These are phyloP conservation scores for Platycheirus rosarum DNA, from an alignment of 2,888 invertebrate species.

Conservation along the genomic window DNA sequence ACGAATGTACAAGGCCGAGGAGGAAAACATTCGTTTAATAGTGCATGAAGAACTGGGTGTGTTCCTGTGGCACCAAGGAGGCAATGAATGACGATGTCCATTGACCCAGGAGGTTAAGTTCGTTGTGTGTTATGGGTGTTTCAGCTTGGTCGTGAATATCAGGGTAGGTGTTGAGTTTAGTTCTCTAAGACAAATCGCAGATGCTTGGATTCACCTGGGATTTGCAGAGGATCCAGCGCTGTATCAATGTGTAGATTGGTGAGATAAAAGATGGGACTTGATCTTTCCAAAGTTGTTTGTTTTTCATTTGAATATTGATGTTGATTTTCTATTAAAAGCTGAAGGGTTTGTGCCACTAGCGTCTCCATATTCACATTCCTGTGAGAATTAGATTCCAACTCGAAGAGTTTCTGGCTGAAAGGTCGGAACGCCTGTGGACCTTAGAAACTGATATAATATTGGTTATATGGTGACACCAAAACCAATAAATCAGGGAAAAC, in stretches of 20 bases:
- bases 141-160: conserved; percentile 25
- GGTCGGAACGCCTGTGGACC: too few species aligned
- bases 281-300: too few species aligned
- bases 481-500: too few species aligned
- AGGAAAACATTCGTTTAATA: conserved; percentile 66
- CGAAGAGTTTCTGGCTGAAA: too few species aligned
- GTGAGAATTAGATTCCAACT: too few species aligned
- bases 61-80: conserved; percentile 41
- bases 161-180: conserved; percentile 26
- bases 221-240: neutral
- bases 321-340: too few species aligned
- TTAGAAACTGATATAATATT: too few species aligned
- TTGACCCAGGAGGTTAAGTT: conserved; percentile 64
- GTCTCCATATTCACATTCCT: too few species aligned
- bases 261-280: too few species aligned
- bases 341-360: too few species aligned
- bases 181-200: conserved; percentile 31
- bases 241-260: conserved; percentile 7
- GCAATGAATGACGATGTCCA: conserved; percentile 59
- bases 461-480: too few species aligned
- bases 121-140: conserved; percentile 35
- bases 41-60: conserved; percentile 68
- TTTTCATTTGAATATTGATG: too few species aligned
- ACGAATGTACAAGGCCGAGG: conserved; percentile 30
- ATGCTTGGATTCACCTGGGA: neutral